Percentiles rank a stretch among this genome's conserved stretches.
Evolutionary conservation across 2,888 invertebrate genomes (phyloP).

Genomic region (Lissocephala sabroskyi): DNA sequence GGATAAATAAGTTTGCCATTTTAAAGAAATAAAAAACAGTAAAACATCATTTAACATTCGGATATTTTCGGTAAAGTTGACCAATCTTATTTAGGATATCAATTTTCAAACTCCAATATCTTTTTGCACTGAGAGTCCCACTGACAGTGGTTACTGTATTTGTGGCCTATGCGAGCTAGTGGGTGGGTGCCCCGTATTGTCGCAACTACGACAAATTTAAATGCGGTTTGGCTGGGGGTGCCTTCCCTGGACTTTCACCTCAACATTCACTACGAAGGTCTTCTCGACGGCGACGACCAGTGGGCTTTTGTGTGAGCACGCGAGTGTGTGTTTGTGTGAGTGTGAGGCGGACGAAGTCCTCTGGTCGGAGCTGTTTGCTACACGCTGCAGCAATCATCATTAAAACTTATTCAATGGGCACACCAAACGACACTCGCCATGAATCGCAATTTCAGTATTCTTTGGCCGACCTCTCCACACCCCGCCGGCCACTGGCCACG

Average conservation of each 20-base stretch:
- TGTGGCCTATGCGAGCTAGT: not conserved
- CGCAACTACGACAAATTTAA: conserved; percentile 66
- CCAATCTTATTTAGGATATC: too few species aligned
- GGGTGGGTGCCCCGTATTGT: conserved; percentile 27
- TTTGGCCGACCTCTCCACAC: too few species aligned
- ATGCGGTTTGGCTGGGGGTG: conserved; percentile 50
- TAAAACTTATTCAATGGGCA: conserved; percentile 65
- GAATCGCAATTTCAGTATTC: conserved; percentile 36
- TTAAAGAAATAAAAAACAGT: too few species aligned
- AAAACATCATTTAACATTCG: too few species aligned
- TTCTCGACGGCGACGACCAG: conserved; percentile 24
- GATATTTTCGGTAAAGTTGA: too few species aligned
- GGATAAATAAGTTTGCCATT: too few species aligned
- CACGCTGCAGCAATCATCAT: conserved; percentile 67
- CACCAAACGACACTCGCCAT: conserved; percentile 14
- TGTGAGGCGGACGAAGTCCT: too few species aligned
- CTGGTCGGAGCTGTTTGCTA: conserved; percentile 19
- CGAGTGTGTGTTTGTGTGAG: too few species aligned
- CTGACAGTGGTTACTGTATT: not conserved
- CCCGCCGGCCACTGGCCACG: too few species aligned
- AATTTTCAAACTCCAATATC: too few species aligned
- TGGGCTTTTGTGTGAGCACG: conserved; percentile 1
- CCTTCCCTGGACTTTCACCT: too few species aligned
- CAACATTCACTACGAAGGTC: conserved; percentile 19
- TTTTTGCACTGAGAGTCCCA: too few species aligned